Percentiles rank a stretch among this genome's conserved stretches.
These are phyloP conservation scores for Rotaria magnacalcarata DNA, from an alignment of 2,888 invertebrate species.

Conservation along the genomic window DNA sequence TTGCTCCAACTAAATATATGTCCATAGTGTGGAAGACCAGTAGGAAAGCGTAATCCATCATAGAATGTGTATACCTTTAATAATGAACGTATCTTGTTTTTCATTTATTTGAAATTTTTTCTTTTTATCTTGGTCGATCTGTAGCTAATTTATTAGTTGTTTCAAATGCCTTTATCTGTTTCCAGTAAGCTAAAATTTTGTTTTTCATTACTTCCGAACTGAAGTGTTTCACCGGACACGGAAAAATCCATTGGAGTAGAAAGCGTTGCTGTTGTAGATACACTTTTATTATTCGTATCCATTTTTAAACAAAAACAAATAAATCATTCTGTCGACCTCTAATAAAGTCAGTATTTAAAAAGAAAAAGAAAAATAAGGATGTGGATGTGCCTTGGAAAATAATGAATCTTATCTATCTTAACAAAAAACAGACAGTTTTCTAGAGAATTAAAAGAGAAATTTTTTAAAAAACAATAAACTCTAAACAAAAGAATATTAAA, in stretches of 20 bases:
- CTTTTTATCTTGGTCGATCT: conserved; percentile 60
- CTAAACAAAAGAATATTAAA: too few relatives aligned
- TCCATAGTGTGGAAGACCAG: conserved; percentile 96
- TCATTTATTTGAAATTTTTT: too few relatives aligned
- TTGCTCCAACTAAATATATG: conserved; percentile 94
- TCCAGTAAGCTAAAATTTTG: conserved; percentile 78
- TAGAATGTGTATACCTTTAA: conserved; percentile 88
- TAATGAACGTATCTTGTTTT: background rate
- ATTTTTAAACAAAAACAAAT: background rate
- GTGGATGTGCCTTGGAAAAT: too few relatives aligned
- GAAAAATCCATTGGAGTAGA: background rate
- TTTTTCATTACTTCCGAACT: conserved; percentile 70
- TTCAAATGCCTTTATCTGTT: conserved; percentile 78
- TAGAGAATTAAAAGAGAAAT: too few relatives aligned
- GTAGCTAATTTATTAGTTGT: conserved; percentile 82
- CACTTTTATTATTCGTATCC: background rate
- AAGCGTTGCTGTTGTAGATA: background rate
- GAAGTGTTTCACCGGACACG: background rate
- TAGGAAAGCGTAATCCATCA: conserved; percentile 98
- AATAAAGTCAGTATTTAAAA: too few relatives aligned
- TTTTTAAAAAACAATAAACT: too few relatives aligned
- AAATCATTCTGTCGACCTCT: too few relatives aligned
- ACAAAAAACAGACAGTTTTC: too few relatives aligned
- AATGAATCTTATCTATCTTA: too few relatives aligned
- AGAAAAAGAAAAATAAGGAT: too few relatives aligned